A percentile compares a stretch with the other conserved stretches of the same genome.
Evolutionary conservation across 2,113 vertebrate genomes (phyloP).

Genomic region (Plotosus lineatus): DNA sequence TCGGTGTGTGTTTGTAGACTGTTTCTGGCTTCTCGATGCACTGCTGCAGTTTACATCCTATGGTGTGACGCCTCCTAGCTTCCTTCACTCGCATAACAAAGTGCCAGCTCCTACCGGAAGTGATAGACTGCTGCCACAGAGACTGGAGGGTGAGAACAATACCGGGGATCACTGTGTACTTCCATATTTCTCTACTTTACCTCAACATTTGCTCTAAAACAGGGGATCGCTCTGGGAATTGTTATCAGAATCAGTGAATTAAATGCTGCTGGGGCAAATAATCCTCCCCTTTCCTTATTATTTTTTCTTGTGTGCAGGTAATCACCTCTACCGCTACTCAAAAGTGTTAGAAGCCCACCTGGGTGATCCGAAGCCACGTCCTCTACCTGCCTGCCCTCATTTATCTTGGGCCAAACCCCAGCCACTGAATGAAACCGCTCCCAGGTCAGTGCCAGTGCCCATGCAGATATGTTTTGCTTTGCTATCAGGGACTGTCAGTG

Average conservation of each 20-base stretch:
- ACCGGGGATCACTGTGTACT: neutral
- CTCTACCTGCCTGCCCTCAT: slow-evolving; percentile 94
- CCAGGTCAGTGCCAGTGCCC: slow-evolving; percentile 79
- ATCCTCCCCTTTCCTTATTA: too few relatives aligned
- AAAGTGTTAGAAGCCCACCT: slow-evolving; percentile 94
- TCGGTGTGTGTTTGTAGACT: slow-evolving; percentile 71
- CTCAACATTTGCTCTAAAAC: neutral
- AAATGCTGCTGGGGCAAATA: neutral
- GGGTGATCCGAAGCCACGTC: slow-evolving; percentile 89
- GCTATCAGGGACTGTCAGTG: neutral
- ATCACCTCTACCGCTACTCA: slow-evolving; percentile 96
- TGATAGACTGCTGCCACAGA: slow-evolving; percentile 78
- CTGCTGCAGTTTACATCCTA: slow-evolving; percentile 95
- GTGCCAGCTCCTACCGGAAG: slow-evolving; percentile 78
- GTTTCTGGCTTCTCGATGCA: slow-evolving; percentile 95
- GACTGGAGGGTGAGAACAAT: slow-evolving; percentile 86
- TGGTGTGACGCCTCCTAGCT: slow-evolving; percentile 88
- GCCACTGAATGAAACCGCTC: slow-evolving; percentile 95
- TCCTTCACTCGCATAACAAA: slow-evolving; percentile 88
- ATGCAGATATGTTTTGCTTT: neutral
- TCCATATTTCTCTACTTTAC: neutral
- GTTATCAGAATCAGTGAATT: neutral
- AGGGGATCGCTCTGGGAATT: neutral
- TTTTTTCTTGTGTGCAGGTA: slow-evolving; percentile 72
- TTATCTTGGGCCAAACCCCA: slow-evolving; percentile 98